Evolutionary conservation across 2,888 invertebrate species (phyloP), one percentile per base, ranked within the genome.

Genomic region (Phyllotreta cruciferae): DNA sequence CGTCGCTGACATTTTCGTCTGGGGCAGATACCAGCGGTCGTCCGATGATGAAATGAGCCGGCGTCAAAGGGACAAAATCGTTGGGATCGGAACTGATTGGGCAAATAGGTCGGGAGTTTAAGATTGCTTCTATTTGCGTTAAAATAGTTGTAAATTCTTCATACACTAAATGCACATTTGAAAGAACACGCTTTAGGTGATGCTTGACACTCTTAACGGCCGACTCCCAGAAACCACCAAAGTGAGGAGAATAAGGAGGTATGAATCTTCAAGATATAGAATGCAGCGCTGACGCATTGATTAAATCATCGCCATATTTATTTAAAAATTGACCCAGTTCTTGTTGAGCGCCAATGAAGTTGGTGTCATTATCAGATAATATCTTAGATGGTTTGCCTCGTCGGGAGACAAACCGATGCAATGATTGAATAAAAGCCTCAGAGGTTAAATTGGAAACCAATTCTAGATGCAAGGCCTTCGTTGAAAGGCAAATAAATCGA

Each of bases 401-500:
- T 3, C 24, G 24, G 24, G 24, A 24, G 24, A 24, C 24, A 24
- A 24, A 24, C 24, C 24, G 24, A 24, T 24, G 24, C 4, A 24
- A 24, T 4, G 24, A 1, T 4, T 24, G 24, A 24, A 24, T 24
- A 24, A 24, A 24, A 24, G 24, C 24, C 4, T 24, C 24, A 24
- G 24, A 24, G 24, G 24, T 3, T 24, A 24, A 4, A 4, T 4
- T 24, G 24, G 24, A 24, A 24, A 24, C 24, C 2, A 24, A 4
- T 24, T 24, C 24, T 24, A 24, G 4, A 4, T 24, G 24, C 24
- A 24, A 1, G 2, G 24, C 24, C 4, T 24, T 24, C 2, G 24
- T 24, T 1, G 24, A 1, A 3, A 24, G 24, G 24, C 24, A 24
- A 24, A 70, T 56, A 44, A 70, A 70, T 8, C 71, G 10, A 37